phyloP scores from a whole-genome alignment of 2,113 vertebrate genomes.

The Riparia riparia region DNA sequence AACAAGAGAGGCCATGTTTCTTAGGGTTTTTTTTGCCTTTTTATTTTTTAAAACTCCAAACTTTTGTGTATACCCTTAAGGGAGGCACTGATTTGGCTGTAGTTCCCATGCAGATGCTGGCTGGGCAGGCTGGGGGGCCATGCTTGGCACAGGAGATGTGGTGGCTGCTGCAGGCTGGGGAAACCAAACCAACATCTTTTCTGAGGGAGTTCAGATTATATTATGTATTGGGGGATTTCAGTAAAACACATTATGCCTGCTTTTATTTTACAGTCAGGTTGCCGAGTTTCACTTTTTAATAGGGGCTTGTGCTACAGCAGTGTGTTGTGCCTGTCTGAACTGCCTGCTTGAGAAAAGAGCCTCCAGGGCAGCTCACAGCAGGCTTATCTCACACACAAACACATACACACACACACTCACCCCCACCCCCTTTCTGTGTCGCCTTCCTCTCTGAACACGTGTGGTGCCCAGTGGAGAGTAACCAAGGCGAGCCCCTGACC shows the following conservation, averaged over 20 bases:
- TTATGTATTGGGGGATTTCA: background rate
- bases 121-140: background rate
- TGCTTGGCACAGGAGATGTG: background rate
- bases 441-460: background rate
- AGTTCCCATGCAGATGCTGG: background rate
- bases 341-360: background rate
- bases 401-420: background rate
- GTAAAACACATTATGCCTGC: background rate
- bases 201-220: background rate
- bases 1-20: background rate
- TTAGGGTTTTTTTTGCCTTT: background rate
- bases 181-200: background rate
- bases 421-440: fast-evolving
- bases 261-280: background rate
- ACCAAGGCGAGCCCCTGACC: background rate
- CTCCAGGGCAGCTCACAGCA: background rate
- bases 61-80: background rate
- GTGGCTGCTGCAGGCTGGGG: background rate
- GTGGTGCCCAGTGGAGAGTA: background rate
- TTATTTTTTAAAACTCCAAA: background rate
- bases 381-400: background rate
- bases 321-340: background rate
- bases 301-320: background rate
- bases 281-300: background rate
- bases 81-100: fast-evolving